Base-by-base conservation (phyloP, 1,140 invertebrate genomes). In the Parasteatoda tepidariorum region DNA sequence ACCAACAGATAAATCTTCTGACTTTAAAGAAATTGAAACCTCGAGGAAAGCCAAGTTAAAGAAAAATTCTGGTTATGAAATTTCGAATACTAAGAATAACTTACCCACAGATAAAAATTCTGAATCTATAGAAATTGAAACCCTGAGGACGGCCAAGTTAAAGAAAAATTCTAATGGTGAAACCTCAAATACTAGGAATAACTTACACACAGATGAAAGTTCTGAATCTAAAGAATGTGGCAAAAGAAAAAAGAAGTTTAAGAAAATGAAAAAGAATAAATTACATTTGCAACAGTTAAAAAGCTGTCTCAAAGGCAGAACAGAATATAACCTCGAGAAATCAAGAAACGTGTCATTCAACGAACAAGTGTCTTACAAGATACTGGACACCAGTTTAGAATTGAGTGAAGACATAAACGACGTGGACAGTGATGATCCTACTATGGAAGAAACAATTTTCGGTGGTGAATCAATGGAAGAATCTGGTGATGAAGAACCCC, bases 251-350 rank as follows among this genome's bases (percentile, higher is more conserved):
- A 6, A 31, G 4, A 59, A 74, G 55, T 13, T 38, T n/a, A 22
- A 3, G 24, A 9, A n/a, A 61, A 55, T 59, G 5, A 15, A 2
- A 13, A 22, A 34, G 24, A 64, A 33, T 18, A 33, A 18, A 18
- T n/a, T 33, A n/a, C 18, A 18, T 7, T 33, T 0, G 13, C 9
- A 18, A n/a, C 15, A 64, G 5, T 59, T 61, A 31, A 71, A 55
- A 41, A 71, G 41, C n/a, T 71, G 68, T 38, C 34, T 74, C 11
- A 59, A 61, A 59, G 61, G 55, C 15, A 71, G 11, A 54, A 22
- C 33, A 38, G 9, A 6, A 38, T 67, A 9, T 33, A 11, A 13
- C 15, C 5, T n/a, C 26, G 24, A 31, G 13, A 6, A 6, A 55
- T 2, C 28, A 22, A 55, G 9, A 33, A 55, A 30, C 9, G 68